Base-by-base conservation (phyloP, 2,888 invertebrate genomes). In the Philonicus albiceps region DNA sequence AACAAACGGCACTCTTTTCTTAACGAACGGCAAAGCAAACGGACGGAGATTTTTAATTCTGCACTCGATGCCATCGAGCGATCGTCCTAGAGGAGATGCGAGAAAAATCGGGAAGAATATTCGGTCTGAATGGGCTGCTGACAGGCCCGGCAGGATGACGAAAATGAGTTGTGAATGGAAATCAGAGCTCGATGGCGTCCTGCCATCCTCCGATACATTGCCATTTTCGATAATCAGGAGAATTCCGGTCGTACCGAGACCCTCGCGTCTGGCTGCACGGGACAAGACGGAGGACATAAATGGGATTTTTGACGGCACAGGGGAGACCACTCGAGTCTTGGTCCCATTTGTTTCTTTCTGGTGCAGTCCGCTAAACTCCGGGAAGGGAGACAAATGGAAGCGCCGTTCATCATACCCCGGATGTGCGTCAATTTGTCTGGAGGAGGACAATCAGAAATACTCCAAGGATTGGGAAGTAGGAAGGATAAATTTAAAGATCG, bases 361-460 rank as follows among this genome's bases (percentile, higher is more conserved):
- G 22, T 74, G 31, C 74, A 74, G 19, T 75, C 19, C 49, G 49
- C 53, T 55, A 8, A 53, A n/a, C 19, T 43, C 27, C 27, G 34
- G 30, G 73, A 73, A 40, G 64, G 64, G 49, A 88, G 64, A 88
- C 55, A 87, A 85, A 86, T 88, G 43, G 83, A 76, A 72, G 40
- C 19, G 83, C 75, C 86, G 85, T 87, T 85, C 86, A 86, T 87
- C 87, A 87, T 87, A 22, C 73, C 30, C 87, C 87, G 88, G 88
- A 88, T 87, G 80, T 88, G 85, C 81, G 81, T 87, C 85, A 88
- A 88, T 88, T 86, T 85, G 86, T 88, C 87, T 87, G 85, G 34
- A 64, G 64, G 27, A 64, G 27, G 64, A 27, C 22, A 64, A 64
- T 64, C 64, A 49, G 43, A 43, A 11, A 40, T 27, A 30, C 73